Percentiles rank a stretch among this genome's conserved stretches.
Conservation (phyloP, 2,797 vertebrate species). For the Pipistrellus nathusii region DNA sequence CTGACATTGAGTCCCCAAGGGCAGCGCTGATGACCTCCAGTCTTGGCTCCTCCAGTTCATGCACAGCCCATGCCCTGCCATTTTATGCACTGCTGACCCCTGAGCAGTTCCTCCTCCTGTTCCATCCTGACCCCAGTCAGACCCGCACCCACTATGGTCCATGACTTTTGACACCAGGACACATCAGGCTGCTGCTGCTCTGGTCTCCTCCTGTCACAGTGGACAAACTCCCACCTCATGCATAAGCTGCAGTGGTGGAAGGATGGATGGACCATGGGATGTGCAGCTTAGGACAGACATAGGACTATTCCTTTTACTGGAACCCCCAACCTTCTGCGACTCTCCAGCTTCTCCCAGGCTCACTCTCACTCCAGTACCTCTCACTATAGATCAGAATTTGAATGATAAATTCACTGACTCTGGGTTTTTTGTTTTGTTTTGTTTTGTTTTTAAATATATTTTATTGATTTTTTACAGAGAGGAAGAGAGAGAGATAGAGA, state of each 20-base stretch:
- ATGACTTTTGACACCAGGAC: background rate
- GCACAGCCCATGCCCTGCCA: fast-evolving
- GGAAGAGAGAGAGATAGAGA: too few relatives aligned
- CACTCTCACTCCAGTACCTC: background rate
- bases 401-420: background rate
- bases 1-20: background rate
- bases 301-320: background rate
- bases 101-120: background rate
- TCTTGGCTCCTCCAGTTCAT: background rate
- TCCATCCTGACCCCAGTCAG: background rate
- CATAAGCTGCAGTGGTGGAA: background rate
- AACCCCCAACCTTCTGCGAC: too few relatives aligned
- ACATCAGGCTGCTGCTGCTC: background rate
- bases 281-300: background rate
- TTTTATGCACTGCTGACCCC: background rate
- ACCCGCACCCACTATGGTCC: background rate
- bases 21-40: background rate
- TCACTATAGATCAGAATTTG: conserved; percentile 33
- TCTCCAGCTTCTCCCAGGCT: background rate
- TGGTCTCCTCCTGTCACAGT: background rate
- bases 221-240: background rate
- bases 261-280: background rate
- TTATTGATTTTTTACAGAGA: too few relatives aligned
- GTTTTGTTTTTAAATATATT: too few relatives aligned
- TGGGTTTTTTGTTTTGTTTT: too few relatives aligned